Conservation (phyloP, 2,888 invertebrate species). For the Ommatoiulus sabulosus region DNA sequence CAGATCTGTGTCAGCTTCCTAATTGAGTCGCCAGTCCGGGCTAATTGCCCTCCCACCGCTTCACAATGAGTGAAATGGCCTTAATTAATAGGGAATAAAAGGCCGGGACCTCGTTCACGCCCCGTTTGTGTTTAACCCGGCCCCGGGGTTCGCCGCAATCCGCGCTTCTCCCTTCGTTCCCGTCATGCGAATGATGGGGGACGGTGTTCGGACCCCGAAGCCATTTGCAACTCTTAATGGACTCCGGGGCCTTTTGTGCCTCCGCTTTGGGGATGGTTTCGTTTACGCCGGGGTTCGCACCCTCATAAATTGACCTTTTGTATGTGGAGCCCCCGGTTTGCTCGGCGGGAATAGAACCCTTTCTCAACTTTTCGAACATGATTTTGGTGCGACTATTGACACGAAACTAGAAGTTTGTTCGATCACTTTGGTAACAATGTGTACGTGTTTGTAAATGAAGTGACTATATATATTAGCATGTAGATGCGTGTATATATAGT, state of each 20-base stretch:
- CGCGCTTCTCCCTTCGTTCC: background rate
- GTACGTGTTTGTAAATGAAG: too few relatives aligned
- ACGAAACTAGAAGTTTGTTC: too few relatives aligned
- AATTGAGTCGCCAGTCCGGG: constrained; percentile 1
- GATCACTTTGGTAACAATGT: too few relatives aligned
- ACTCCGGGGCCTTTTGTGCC: background rate
- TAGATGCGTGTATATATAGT: too few relatives aligned
- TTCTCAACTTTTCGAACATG: too few relatives aligned
- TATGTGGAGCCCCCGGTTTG: background rate
- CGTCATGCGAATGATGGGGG: background rate
- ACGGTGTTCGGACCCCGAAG: background rate
- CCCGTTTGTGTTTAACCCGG: constrained; percentile 21
- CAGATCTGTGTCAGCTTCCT: background rate
- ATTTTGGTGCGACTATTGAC: too few relatives aligned
- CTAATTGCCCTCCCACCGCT: background rate
- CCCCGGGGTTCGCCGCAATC: background rate
- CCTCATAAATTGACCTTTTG: background rate
- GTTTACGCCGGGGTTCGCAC: background rate
- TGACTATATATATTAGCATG: too few relatives aligned
- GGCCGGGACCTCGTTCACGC: background rate
- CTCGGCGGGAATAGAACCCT: too few relatives aligned
- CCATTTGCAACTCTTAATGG: background rate
- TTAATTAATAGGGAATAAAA: constrained; percentile 23
- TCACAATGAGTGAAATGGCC: background rate
- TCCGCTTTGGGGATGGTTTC: background rate